These are phyloP conservation scores for Lacanobia oleracea DNA, from an alignment of 2,888 invertebrate species.

Conservation along the genomic window DNA sequence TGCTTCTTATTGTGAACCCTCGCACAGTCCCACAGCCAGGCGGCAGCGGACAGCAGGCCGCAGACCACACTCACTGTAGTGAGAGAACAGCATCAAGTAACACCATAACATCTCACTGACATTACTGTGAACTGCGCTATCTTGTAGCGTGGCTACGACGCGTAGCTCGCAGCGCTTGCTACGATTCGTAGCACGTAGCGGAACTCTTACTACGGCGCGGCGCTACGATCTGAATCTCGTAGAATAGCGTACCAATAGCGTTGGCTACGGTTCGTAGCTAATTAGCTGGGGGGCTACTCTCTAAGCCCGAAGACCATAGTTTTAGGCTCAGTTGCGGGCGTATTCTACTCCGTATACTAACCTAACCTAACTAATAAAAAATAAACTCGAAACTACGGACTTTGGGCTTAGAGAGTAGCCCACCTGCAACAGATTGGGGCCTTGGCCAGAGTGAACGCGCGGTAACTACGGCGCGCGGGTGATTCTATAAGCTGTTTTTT, in stretches of 20 bases:
- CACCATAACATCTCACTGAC: background rate
- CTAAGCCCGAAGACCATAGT: too few relatives aligned
- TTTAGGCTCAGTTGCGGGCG: too few relatives aligned
- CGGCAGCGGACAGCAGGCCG: background rate
- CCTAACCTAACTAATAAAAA: too few relatives aligned
- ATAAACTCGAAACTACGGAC: too few relatives aligned
- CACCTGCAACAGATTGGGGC: too few relatives aligned
- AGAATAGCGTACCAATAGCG: background rate
- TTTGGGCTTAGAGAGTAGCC: too few relatives aligned
- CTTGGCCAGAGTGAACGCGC: too few relatives aligned
- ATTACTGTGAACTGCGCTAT: background rate
- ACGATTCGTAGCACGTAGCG: background rate
- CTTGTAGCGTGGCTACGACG: background rate
- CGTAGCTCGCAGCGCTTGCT: background rate
- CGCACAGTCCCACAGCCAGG: background rate
- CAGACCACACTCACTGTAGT: background rate
- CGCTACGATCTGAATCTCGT: background rate
- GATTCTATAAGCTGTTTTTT: too few relatives aligned
- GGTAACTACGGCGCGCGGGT: too few relatives aligned
- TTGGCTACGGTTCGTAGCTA: too few relatives aligned
- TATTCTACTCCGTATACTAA: too few relatives aligned
- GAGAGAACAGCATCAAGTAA: background rate
- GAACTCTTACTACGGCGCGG: background rate
- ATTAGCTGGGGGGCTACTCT: too few relatives aligned
- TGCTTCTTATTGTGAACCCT: constrained; percentile 52